Conservation (phyloP, 2,888 invertebrate genomes). For the Dolichomitus sp. region DNA sequence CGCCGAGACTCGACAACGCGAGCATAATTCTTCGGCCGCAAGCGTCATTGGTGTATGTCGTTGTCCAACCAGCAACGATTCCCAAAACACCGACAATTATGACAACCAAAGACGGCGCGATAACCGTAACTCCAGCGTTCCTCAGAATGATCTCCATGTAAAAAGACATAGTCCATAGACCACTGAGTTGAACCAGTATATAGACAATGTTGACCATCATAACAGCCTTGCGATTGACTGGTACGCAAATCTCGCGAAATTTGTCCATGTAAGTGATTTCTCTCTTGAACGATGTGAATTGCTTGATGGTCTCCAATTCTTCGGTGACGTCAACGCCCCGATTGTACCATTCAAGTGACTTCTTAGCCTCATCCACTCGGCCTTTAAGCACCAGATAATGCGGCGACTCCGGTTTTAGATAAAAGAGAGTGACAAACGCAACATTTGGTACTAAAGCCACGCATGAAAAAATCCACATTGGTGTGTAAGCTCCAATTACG, state of each 20-base stretch:
- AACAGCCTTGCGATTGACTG: slow-evolving; percentile 63
- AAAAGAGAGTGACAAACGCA: slow-evolving; percentile 73
- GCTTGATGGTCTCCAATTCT: slow-evolving; percentile 73
- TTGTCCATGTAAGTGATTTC: slow-evolving; percentile 60
- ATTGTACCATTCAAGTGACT: slow-evolving; percentile 78
- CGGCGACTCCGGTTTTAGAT: slow-evolving; percentile 79
- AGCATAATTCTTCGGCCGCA: slow-evolving; percentile 64
- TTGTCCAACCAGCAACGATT: slow-evolving; percentile 73
- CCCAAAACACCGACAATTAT: slow-evolving; percentile 76
- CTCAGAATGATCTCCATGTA: slow-evolving; percentile 81
- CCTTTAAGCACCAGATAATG: slow-evolving; percentile 73
- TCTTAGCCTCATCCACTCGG: slow-evolving; percentile 71
- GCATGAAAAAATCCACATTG: slow-evolving; percentile 75
- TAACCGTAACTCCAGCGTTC: slow-evolving; percentile 71
- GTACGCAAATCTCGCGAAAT: slow-evolving; percentile 57
- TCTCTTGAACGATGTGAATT: slow-evolving; percentile 73
- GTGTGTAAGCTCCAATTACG: slow-evolving; percentile 77
- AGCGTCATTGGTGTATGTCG: slow-evolving; percentile 73
- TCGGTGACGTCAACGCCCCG: slow-evolving; percentile 71
- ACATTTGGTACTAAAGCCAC: slow-evolving; percentile 75
- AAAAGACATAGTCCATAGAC: slow-evolving; percentile 73
- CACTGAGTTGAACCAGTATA: slow-evolving; percentile 67
- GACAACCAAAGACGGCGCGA: slow-evolving; percentile 76
- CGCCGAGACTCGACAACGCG: slow-evolving; percentile 70
- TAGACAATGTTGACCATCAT: slow-evolving; percentile 63